These are phyloP conservation scores for Terrapene triunguis DNA, from an alignment of 2,113 vertebrate genomes.

Conservation along the genomic window DNA sequence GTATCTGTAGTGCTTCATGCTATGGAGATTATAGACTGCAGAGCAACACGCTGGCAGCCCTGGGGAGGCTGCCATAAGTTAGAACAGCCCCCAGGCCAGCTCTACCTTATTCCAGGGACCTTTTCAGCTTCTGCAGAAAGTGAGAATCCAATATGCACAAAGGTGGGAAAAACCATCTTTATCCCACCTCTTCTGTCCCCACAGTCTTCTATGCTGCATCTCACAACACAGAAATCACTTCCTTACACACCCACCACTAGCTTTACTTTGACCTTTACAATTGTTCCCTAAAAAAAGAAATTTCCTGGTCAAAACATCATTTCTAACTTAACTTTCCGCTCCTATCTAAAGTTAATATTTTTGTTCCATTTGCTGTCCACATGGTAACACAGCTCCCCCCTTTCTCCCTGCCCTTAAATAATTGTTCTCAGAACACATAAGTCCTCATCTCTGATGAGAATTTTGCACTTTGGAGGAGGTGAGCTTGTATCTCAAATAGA, in stretches of 20 bases:
- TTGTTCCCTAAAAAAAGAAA: neutral
- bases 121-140: fast-evolving
- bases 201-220: neutral
- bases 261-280: neutral
- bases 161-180: neutral
- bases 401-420: neutral
- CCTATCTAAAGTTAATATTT: neutral
- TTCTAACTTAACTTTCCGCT: neutral
- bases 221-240: neutral
- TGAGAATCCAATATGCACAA: fast-evolving
- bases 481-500: neutral
- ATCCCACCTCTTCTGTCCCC: neutral
- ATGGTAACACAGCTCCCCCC: neutral
- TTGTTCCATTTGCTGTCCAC: neutral
- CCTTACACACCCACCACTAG: neutral
- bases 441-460: neutral
- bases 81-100: neutral
- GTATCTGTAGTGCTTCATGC: neutral
- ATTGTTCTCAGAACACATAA: neutral
- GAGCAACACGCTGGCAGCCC: neutral
- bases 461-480: neutral
- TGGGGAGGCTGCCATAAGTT: neutral
- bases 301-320: neutral
- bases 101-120: neutral
- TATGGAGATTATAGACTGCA: fast-evolving